Evolutionary conservation across 1,140 invertebrate species (phyloP).

Genomic region (Plutomurus gul): DNA sequence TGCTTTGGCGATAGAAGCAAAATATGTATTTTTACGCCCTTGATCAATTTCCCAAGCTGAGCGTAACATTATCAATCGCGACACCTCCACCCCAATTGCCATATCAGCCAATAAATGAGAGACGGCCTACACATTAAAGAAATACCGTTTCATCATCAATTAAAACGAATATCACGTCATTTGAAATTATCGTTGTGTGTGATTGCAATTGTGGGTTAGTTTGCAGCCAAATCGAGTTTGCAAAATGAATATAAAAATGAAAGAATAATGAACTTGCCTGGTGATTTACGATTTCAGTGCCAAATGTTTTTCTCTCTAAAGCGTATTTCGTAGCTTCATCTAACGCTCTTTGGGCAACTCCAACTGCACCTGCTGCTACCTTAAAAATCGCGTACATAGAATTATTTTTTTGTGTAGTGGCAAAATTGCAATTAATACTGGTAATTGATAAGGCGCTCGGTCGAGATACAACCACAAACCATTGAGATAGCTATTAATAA

Average conservation of each 20-base stretch:
- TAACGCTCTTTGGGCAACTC: constrained; percentile 83
- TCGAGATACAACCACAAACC: not conserved
- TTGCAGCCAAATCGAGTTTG: too few species aligned
- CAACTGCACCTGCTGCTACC: constrained; percentile 88
- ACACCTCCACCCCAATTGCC: constrained; percentile 86
- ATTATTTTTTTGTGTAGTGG: too few species aligned
- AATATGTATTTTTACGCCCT: constrained; percentile 78
- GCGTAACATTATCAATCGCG: constrained; percentile 82
- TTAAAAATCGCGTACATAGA: constrained; percentile 56
- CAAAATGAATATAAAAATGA: too few species aligned
- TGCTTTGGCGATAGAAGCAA: constrained; percentile 91
- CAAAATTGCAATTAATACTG: too few species aligned
- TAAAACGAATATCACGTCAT: not conserved
- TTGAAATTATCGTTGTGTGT: too few species aligned
- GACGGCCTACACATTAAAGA: constrained; percentile 66
- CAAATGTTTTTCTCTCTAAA: constrained; percentile 92
- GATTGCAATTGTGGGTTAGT: too few species aligned
- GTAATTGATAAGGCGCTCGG: too few species aligned
- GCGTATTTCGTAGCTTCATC: constrained; percentile 94
- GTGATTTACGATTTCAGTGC: constrained; percentile 80
- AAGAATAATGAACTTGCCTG: constrained; percentile 56
- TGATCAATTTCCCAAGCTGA: constrained; percentile 90
- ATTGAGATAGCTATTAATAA: too few species aligned
- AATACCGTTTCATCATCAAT: not conserved
- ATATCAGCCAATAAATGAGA: constrained; percentile 96